Conservation (phyloP, 2,888 invertebrate genomes). For the Euclidia mi region DNA sequence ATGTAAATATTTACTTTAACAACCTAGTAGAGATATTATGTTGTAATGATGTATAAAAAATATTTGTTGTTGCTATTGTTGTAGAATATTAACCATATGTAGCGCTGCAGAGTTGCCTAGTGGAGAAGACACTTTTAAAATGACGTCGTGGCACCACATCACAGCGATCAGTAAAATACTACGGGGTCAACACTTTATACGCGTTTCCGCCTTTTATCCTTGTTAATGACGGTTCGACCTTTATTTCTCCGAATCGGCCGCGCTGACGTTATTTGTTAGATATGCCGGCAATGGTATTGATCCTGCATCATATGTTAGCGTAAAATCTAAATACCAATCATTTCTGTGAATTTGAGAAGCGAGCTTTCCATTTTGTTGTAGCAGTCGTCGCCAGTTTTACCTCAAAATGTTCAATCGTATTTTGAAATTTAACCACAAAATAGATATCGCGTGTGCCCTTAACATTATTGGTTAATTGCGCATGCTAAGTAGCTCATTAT, state of each 20-base stretch:
- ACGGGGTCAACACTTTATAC: constrained; percentile 61
- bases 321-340: neutral
- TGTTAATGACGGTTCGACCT: constrained; percentile 69
- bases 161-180: constrained; percentile 53
- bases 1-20: too few species aligned
- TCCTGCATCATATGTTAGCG: neutral
- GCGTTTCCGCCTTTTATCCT: constrained; percentile 64
- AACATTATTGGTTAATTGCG: too few species aligned
- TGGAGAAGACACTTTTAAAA: constrained; percentile 24
- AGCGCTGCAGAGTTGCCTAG: neutral
- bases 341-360: neutral
- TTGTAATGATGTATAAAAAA: too few species aligned
- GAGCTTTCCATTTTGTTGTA: too few species aligned
- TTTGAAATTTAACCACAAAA: too few species aligned
- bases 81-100: constrained; percentile 13
- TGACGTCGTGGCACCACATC: constrained; percentile 29
- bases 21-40: too few species aligned
- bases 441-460: too few species aligned
- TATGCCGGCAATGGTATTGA: constrained; percentile 21
- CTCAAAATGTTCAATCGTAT: too few species aligned
- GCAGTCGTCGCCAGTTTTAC: too few species aligned
- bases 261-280: constrained; percentile 45
- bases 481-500: too few species aligned
- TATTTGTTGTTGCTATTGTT: too few species aligned
- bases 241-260: constrained; percentile 59